Conservation (phyloP, 2,797 vertebrate species). For the Hydrophis major region DNA sequence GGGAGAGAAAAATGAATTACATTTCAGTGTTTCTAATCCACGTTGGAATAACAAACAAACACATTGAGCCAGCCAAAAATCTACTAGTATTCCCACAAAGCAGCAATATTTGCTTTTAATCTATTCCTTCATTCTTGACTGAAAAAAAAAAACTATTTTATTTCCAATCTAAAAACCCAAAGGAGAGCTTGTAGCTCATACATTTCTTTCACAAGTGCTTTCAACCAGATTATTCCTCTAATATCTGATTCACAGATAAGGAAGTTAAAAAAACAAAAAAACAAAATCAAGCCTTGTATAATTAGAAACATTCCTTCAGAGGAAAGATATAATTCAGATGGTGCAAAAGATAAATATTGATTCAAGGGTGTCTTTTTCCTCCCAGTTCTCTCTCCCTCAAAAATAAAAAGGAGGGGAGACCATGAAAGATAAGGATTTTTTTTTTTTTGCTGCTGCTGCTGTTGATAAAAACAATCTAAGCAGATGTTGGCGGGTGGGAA, state of each 20-base stretch:
- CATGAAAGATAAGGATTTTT: neutral
- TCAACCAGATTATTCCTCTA: slow-evolving; percentile 8
- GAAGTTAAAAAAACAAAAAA: neutral
- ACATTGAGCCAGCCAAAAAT: slow-evolving; percentile 7
- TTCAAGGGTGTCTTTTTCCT: rapidly evolving
- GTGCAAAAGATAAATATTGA: neutral
- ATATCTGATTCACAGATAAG: neutral
- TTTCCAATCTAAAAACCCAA: neutral
- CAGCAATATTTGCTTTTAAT: neutral
- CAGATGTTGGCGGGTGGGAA: neutral
- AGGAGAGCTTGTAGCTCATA: neutral
- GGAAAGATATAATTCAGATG: neutral
- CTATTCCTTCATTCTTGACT: neutral
- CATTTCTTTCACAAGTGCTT: neutral
- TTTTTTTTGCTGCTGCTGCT: slow-evolving; percentile 8
- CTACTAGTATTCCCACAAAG: neutral
- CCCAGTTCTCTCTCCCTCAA: rapidly evolving
- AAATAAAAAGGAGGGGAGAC: rapidly evolving
- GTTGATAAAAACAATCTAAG: neutral
- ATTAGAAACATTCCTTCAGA: neutral
- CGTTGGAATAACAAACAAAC: slow-evolving; percentile 30
- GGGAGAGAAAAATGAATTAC: neutral
- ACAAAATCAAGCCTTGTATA: neutral
- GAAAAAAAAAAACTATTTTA: neutral
- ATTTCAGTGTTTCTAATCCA: slow-evolving; percentile 7